A percentile compares a stretch with the other conserved stretches of the same genome.
phyloP scores from a whole-genome alignment of 2,113 vertebrate genomes.

The Trogon melanurus region DNA sequence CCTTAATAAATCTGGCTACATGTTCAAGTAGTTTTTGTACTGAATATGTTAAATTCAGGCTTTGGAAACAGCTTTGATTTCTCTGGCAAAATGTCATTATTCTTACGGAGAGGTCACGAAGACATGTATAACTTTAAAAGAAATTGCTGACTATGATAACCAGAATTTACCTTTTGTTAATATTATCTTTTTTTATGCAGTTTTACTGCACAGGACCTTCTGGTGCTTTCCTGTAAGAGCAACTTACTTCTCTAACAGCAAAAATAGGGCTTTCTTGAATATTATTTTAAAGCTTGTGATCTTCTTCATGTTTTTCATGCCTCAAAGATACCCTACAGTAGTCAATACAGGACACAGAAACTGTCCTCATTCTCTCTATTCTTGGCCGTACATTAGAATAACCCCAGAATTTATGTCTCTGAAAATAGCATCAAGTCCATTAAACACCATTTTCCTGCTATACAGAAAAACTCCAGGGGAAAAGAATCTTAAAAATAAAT shows the following conservation, averaged over 20 bases:
- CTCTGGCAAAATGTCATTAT: background rate
- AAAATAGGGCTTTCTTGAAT: background rate
- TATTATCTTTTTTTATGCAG: background rate
- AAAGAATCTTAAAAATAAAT: constrained; percentile 45
- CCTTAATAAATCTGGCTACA: background rate
- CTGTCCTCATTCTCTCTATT: background rate
- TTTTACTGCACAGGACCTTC: background rate
- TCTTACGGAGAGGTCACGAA: background rate
- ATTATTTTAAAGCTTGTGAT: background rate
- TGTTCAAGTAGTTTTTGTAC: background rate
- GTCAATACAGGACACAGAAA: background rate
- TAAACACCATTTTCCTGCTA: background rate
- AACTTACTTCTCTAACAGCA: background rate
- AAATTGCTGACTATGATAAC: background rate
- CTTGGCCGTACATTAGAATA: background rate
- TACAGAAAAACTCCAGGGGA: background rate
- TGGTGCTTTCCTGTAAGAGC: background rate
- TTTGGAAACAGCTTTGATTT: background rate
- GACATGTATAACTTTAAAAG: background rate
- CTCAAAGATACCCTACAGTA: background rate
- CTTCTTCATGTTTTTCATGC: background rate
- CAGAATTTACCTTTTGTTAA: background rate
- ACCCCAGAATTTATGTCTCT: background rate
- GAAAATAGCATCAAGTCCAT: constrained; percentile 14
- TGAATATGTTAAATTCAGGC: background rate